These are phyloP conservation scores for Epinephelus cyanopodus DNA, from an alignment of 2,113 vertebrate genomes.

Conservation along the genomic window DNA sequence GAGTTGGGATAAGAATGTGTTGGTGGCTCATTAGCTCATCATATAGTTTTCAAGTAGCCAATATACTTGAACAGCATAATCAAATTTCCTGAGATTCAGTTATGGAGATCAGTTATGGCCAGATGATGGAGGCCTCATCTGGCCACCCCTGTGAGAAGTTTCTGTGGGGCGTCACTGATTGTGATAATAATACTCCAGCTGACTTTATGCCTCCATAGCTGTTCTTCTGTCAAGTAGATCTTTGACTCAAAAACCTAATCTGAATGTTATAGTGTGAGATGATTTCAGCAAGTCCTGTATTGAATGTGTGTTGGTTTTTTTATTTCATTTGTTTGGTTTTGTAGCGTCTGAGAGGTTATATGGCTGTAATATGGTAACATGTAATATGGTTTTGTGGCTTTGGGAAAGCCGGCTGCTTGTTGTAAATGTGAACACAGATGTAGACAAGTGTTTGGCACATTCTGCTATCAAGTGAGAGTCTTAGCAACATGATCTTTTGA, in stretches of 20 bases:
- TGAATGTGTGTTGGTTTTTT: not conserved
- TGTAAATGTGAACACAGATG: conserved; percentile 32
- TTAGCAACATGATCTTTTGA: conserved; percentile 43
- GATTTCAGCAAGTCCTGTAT: not conserved
- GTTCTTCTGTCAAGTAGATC: not conserved
- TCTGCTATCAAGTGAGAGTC: conserved; percentile 25
- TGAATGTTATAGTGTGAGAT: not conserved
- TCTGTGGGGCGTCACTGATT: no score
- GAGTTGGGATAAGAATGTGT: no score
- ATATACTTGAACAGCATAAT: no score
- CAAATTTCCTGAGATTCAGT: no score
- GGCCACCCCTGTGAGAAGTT: no score
- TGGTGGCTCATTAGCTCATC: no score
- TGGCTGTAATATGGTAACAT: no score
- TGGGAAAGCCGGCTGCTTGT: conserved; percentile 33
- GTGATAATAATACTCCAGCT: not conserved
- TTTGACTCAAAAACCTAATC: not conserved
- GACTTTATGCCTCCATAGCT: not conserved
- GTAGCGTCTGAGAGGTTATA: not conserved
- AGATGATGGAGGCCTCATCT: no score
- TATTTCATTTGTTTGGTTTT: not conserved
- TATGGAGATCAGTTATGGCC: no score
- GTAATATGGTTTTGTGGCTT: not conserved
- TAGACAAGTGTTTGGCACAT: conserved; percentile 25
- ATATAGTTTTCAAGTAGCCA: no score